Percentiles rank a stretch among this genome's conserved stretches.
Evolutionary conservation across 2,113 vertebrate genomes (phyloP).

Genomic region (Takifugu flavidus): DNA sequence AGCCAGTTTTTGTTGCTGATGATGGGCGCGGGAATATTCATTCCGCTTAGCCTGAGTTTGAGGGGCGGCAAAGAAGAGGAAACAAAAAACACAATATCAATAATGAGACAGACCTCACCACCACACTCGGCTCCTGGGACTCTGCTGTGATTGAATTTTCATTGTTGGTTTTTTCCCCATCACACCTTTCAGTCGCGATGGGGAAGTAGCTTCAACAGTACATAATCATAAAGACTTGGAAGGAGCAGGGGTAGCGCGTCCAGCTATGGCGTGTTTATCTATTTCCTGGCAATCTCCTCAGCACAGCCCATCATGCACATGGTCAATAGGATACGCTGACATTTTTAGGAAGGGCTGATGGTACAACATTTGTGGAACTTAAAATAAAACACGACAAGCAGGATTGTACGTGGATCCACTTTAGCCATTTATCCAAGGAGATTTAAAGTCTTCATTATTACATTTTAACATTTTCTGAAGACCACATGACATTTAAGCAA

Average conservation of each 20-base stretch:
- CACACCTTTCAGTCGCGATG: slow-evolving; percentile 12
- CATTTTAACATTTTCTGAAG: too few relatives aligned
- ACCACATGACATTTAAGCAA: too few relatives aligned
- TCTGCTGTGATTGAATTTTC: neutral
- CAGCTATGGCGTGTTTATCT: slow-evolving; percentile 27
- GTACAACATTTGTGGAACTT: too few relatives aligned
- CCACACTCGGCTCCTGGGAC: neutral
- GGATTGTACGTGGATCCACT: too few relatives aligned
- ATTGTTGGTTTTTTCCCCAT: slow-evolving; percentile 15
- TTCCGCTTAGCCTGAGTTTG: slow-evolving; percentile 85
- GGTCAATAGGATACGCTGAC: slow-evolving; percentile 27
- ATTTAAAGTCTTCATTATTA: too few relatives aligned
- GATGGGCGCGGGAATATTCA: slow-evolving; percentile 92
- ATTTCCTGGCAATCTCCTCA: slow-evolving; percentile 26
- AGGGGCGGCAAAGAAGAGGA: slow-evolving; percentile 32
- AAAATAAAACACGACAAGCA: too few relatives aligned
- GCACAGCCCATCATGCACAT: slow-evolving; percentile 24
- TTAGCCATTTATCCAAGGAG: too few relatives aligned
- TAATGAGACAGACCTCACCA: too few relatives aligned
- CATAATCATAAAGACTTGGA: slow-evolving; percentile 45
- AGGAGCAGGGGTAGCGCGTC: slow-evolving; percentile 42
- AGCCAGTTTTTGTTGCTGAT: slow-evolving; percentile 99
- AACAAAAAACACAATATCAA: neutral
- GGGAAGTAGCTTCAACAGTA: slow-evolving; percentile 27
- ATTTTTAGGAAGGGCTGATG: slow-evolving; percentile 24